Evolutionary conservation across 30 jellyfish, hydroid and myxozoan genomes (phyloP).

Genomic region (Pseudorhiza aurosa): DNA sequence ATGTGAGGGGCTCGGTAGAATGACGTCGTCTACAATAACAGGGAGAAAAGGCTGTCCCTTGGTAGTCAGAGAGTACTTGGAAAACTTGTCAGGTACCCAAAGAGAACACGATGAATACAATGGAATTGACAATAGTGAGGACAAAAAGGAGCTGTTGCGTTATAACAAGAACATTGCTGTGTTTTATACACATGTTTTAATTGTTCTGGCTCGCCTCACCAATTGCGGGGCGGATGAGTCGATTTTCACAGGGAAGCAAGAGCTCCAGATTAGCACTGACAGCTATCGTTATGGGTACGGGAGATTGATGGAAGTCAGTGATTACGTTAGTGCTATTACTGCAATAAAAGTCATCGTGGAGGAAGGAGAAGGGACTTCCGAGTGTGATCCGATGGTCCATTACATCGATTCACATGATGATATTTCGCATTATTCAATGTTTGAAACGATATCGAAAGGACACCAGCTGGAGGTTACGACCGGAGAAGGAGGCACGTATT

Average conservation of each 20-base stretch:
- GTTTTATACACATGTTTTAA: constrained; percentile 37
- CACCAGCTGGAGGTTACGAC: too few relatives aligned
- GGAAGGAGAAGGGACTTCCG: constrained; percentile 70
- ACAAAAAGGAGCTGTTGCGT: neutral
- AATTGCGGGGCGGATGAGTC: constrained; percentile 47
- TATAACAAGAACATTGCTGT: constrained; percentile 46
- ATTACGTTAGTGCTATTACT: constrained; percentile 35
- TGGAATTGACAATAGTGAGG: neutral
- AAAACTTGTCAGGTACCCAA: neutral
- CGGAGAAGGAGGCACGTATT: too few relatives aligned
- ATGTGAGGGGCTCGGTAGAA: neutral
- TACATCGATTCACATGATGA: constrained; percentile 37
- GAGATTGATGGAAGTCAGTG: constrained; percentile 35
- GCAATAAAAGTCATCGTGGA: constrained; percentile 45
- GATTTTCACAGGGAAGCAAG: constrained; percentile 48
- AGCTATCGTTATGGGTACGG: constrained; percentile 47
- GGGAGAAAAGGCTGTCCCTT: constrained; percentile 34
- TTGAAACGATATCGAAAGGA: constrained; percentile 24
- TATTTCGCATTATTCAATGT: constrained; percentile 49
- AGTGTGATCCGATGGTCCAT: constrained; percentile 59
- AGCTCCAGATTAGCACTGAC: constrained; percentile 45
- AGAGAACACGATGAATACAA: neutral
- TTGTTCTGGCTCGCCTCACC: constrained; percentile 37
- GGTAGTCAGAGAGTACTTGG: neutral
- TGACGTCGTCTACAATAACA: neutral